Evolutionary conservation across 2,888 invertebrate genomes (phyloP), one percentile per base, ranked within the genome.

Genomic region (Nowickia ferox): DNA sequence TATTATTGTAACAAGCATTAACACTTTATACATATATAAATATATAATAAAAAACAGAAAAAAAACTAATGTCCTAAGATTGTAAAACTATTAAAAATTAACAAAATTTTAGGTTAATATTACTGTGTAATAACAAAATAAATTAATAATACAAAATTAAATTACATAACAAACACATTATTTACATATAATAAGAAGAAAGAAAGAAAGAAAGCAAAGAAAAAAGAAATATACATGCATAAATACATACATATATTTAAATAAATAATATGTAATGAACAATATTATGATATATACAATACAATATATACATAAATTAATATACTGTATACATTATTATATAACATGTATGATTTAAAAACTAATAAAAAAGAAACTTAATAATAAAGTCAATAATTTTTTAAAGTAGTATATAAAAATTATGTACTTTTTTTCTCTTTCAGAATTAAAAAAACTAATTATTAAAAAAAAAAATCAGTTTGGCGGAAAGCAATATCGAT

Each of bases 361-460:
- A 74, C 69, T 74, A 91, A 89, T 30, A 30, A 91, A 91, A 46
- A 71, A 76, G 48, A 83, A 77, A 80, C 79, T 40, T 80, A 79
- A 86, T 86, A 84, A 90, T 89, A 90, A 89, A 90, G 89, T 89
- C 90, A 89, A 90, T 91, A 91, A 91, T 92, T 92, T 92, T 92
- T 92, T 89, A 92, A 91, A 91, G 91, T 92, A 92, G 91, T 79
- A 86, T 83, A 90, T 84, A 57, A 84, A 86, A 88, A 30, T 30
- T 30, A 30, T 30, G 88, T 66, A 22, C 2, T 55, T 51, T 51
- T 72, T 46, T n/a, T 68, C 19, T 2, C 3, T 55, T 30, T 17
- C 17, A 55, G 13, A 3, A 55, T n/a, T n/a, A 9, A n/a, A 51
- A 51, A 51, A 30, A 30, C 30, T 6, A 6, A 6, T 30, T 0